phyloP scores from a whole-genome alignment of 2,888 invertebrate genomes.

The Epinotia bilunana region DNA sequence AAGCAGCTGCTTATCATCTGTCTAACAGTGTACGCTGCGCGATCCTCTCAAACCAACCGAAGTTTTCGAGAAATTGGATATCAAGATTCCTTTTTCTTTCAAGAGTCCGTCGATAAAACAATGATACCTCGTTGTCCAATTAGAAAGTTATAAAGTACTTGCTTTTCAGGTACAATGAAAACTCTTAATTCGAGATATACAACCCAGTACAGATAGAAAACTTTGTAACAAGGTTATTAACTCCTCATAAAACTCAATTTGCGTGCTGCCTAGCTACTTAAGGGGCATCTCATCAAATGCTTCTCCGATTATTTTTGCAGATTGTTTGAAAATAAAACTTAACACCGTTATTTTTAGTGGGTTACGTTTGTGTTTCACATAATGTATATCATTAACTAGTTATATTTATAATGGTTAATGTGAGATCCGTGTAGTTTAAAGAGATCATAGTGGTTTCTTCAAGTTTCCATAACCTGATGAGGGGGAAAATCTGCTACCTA shows the following conservation, averaged over 20 bases:
- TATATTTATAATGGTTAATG: too few relatives aligned
- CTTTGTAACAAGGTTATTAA: conserved; percentile 41
- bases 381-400: too few relatives aligned
- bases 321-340: background rate
- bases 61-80: too few relatives aligned
- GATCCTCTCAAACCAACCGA: too few relatives aligned
- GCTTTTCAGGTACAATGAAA: background rate
- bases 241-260: conserved; percentile 44
- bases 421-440: too few relatives aligned
- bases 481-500: too few relatives aligned
- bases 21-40: too few relatives aligned
- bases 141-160: background rate
- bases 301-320: background rate
- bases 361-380: too few relatives aligned
- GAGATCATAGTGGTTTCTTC: too few relatives aligned
- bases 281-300: conserved; percentile 22
- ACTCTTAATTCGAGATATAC: conserved; percentile 6
- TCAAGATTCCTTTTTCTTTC: too few relatives aligned
- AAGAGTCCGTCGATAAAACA: background rate
- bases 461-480: too few relatives aligned
- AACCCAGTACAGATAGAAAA: conserved; percentile 31
- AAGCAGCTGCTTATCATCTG: too few relatives aligned
- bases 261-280: conserved; percentile 33
- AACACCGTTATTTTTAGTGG: background rate
- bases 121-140: background rate